These are phyloP conservation scores for Mamestra configurata DNA, from an alignment of 1,140 invertebrate species.

Conservation along the genomic window DNA sequence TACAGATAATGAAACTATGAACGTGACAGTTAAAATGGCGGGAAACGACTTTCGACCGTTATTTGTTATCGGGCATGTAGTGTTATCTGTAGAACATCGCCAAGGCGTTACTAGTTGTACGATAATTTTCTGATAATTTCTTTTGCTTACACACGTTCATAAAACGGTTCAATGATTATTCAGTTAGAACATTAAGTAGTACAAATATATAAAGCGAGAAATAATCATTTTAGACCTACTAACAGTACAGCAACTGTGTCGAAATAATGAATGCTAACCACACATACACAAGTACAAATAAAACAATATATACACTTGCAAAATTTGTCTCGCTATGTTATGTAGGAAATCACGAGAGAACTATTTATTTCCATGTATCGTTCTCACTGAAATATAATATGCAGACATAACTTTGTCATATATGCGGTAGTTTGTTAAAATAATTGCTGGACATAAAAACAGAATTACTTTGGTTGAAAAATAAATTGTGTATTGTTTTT, in stretches of 20 bases:
- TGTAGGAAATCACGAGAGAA: conserved; percentile 36
- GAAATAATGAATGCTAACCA: conserved; percentile 29
- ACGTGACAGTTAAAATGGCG: conserved; percentile 69
- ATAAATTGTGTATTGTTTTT: neutral
- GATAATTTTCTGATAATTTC: conserved; percentile 61
- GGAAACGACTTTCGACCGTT: conserved; percentile 73
- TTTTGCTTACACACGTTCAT: conserved; percentile 54
- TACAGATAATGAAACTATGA: conserved; percentile 65
- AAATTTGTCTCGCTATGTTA: conserved; percentile 16
- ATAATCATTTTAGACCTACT: conserved; percentile 31
- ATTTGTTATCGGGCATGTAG: conserved; percentile 67
- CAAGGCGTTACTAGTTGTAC: conserved; percentile 53
- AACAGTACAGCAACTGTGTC: conserved; percentile 8
- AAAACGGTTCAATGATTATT: conserved; percentile 34
- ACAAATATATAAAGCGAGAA: conserved; percentile 15
- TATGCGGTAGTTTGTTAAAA: conserved; percentile 30
- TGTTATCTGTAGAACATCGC: conserved; percentile 61
- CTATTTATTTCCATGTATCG: conserved; percentile 25
- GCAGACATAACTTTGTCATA: neutral
- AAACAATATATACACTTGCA: conserved; percentile 32
- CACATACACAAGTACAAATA: conserved; percentile 33
- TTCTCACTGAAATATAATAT: conserved; percentile 8
- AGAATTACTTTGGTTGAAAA: conserved; percentile 2
- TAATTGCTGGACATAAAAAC: conserved; percentile 19
- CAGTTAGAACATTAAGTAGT: conserved; percentile 25